Conservation (phyloP, 2,888 invertebrate genomes). For the Matsumyia berberina region DNA sequence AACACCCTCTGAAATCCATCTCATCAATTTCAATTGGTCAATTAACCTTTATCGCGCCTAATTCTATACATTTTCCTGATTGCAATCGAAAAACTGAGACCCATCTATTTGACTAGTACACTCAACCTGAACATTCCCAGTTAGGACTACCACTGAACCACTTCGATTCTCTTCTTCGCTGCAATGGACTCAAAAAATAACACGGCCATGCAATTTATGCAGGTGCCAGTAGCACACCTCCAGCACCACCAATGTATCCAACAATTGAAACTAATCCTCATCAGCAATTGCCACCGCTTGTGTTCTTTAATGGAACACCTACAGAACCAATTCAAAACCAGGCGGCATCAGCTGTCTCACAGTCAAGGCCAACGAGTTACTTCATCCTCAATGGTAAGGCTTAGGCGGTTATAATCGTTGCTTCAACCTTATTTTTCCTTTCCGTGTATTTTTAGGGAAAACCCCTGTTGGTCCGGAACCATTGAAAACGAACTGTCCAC, state of each 20-base stretch:
- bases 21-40: not conserved
- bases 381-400: slow-evolving; percentile 42
- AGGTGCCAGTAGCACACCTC: slow-evolving; percentile 33
- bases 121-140: not conserved
- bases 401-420: not conserved
- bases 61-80: slow-evolving; percentile 3
- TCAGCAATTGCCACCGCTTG: not conserved
- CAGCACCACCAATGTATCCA: slow-evolving; percentile 56
- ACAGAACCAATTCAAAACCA: not conserved
- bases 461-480: slow-evolving; percentile 75
- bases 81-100: not conserved
- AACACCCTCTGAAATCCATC: not conserved
- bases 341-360: not conserved
- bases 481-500: slow-evolving; percentile 75
- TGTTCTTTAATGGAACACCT: not conserved
- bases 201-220: slow-evolving; percentile 7
- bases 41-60: not conserved
- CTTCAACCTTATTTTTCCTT: not conserved
- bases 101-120: not conserved
- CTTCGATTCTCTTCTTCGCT: not conserved
- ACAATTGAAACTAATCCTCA: not conserved
- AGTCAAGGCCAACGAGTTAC: slow-evolving; percentile 30
- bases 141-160: not conserved
- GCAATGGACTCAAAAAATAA: not conserved
- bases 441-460: slow-evolving; percentile 2